Percentiles rank a stretch among this genome's conserved stretches.
phyloP scores from a whole-genome alignment of 2,888 invertebrate genomes.

The Empis livida region DNA sequence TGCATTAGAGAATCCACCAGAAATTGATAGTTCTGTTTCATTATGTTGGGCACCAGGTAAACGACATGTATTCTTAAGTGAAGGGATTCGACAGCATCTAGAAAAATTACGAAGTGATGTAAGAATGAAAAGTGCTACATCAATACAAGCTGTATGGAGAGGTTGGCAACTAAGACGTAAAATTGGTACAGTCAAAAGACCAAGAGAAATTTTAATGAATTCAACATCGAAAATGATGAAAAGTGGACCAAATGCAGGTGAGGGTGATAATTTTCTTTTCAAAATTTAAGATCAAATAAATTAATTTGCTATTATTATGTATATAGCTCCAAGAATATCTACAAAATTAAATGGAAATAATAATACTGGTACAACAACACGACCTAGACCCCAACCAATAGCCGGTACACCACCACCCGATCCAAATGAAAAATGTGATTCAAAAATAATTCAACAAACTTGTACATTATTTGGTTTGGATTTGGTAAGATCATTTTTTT shows the following conservation, averaged over 20 bases:
- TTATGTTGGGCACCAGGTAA: slow-evolving; percentile 86
- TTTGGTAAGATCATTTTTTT: slow-evolving; percentile 43
- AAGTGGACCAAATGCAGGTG: slow-evolving; percentile 24
- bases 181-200: slow-evolving; percentile 43
- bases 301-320: slow-evolving; percentile 3
- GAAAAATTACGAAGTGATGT: slow-evolving; percentile 69
- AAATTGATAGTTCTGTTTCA: slow-evolving; percentile 44
- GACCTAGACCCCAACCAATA: slow-evolving; percentile 80
- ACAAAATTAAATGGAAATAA: slow-evolving; percentile 25
- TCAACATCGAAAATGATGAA: slow-evolving; percentile 20
- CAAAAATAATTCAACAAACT: slow-evolving; percentile 78
- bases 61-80: slow-evolving; percentile 86
- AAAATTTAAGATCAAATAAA: neutral
- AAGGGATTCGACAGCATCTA: slow-evolving; percentile 80
- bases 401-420: slow-evolving; percentile 82
- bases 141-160: slow-evolving; percentile 76
- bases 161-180: slow-evolving; percentile 58
- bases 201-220: slow-evolving; percentile 17
- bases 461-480: slow-evolving; percentile 83
- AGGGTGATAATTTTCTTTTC: slow-evolving; percentile 4
- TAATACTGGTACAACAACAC: slow-evolving; percentile 32
- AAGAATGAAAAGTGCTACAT: slow-evolving; percentile 65
- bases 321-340: slow-evolving; percentile 28
- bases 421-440: slow-evolving; percentile 73
- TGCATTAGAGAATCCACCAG: slow-evolving; percentile 49